Conservation (phyloP, 2,888 invertebrate species). For the Notocelia uddmanniana region DNA sequence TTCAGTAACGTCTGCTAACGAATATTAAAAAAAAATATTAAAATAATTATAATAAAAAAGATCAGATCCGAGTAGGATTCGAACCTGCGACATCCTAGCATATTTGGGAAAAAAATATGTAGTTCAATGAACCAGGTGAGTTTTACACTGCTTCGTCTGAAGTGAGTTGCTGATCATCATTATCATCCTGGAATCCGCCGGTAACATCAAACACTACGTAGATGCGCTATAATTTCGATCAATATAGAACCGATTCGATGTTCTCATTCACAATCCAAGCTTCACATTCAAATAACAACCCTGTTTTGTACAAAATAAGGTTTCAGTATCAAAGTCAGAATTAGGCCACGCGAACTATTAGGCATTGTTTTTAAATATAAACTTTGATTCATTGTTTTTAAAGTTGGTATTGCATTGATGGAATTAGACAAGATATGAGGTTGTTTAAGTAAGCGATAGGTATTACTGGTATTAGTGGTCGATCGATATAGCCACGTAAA, state of each 20-base stretch:
- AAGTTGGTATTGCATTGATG: not conserved
- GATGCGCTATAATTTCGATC: constrained; percentile 35
- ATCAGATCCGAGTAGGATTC: no score
- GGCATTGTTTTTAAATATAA: not conserved
- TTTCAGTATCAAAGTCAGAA: not conserved
- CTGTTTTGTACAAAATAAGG: not conserved
- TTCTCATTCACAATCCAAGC: not conserved
- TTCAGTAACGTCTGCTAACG: no score
- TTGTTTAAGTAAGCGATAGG: not conserved
- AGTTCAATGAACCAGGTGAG: no score
- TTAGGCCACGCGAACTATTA: not conserved
- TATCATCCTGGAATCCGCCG: constrained; percentile 6
- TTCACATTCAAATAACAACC: not conserved
- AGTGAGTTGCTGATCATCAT: not conserved
- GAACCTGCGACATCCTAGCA: no score
- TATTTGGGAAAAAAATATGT: no score
- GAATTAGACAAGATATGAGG: not conserved
- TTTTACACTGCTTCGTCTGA: not conserved
- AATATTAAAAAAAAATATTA: no score
- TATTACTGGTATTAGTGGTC: constrained; percentile 11
- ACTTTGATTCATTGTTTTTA: not conserved
- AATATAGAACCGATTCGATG: constrained; percentile 45
- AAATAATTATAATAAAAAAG: no score
- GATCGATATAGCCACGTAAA: constrained; percentile 48
- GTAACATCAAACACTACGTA: constrained; percentile 38